These are phyloP conservation scores for Anniella stebbinsi DNA, from an alignment of 2,797 vertebrate species.

Conservation along the genomic window DNA sequence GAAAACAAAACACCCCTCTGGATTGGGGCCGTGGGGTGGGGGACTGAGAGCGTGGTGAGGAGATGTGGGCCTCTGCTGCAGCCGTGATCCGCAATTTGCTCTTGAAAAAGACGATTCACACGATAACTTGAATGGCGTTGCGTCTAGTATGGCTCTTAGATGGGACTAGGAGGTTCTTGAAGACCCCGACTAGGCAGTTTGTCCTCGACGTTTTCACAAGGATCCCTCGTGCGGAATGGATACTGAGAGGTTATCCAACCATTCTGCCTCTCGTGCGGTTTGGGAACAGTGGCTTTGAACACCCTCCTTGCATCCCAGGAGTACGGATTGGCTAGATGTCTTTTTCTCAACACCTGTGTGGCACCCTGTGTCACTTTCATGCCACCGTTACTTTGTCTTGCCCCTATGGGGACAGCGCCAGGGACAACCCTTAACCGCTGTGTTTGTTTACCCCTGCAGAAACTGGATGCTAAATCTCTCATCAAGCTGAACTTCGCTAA, in stretches of 20 bases:
- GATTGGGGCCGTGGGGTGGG: neutral
- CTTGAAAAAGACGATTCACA: neutral
- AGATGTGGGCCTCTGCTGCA: neutral
- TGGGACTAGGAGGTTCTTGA: neutral
- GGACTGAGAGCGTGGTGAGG: neutral
- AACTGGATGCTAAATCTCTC: conserved; percentile 93
- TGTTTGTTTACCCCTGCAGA: conserved; percentile 81
- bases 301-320: neutral
- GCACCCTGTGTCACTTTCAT: neutral
- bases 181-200: neutral
- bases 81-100: neutral
- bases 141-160: neutral
- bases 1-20: neutral
- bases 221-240: neutral
- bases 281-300: neutral
- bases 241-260: neutral
- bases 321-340: neutral
- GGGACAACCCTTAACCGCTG: conserved; percentile 55
- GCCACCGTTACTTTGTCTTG: conserved; percentile 27
- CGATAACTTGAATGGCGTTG: neutral
- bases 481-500: conserved; percentile 94
- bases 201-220: neutral
- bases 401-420: conserved; percentile 36
- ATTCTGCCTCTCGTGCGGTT: neutral
- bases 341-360: neutral